A percentile compares a stretch with the other conserved stretches of the same genome.
These are phyloP conservation scores for Leucophenga varia DNA, from an alignment of 1,140 invertebrate genomes.

Conservation along the genomic window DNA sequence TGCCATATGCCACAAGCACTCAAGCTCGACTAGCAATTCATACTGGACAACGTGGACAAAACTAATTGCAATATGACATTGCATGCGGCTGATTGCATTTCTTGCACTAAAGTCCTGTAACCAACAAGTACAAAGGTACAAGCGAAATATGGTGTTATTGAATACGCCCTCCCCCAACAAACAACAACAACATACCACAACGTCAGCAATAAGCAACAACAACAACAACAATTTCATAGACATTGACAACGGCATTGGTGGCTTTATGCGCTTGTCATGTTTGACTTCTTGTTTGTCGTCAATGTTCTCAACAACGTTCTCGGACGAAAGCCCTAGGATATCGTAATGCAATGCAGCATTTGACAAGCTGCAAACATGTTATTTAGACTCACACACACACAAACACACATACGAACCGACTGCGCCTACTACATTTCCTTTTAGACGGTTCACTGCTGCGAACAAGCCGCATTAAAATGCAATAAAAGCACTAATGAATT, in stretches of 20 bases:
- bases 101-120: constrained; percentile 22
- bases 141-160: no score
- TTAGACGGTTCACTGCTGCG: constrained; percentile 42
- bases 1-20: constrained; percentile 34
- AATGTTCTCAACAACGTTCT: not conserved
- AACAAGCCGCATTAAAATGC: constrained; percentile 50
- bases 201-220: no score
- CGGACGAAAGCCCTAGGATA: constrained; percentile 1
- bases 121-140: no score
- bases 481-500: constrained; percentile 48
- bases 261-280: constrained; percentile 26
- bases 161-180: not conserved
- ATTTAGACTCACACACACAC: not conserved
- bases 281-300: constrained; percentile 13
- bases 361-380: constrained; percentile 42
- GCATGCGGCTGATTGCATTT: constrained; percentile 25
- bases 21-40: constrained; percentile 19
- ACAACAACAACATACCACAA: not conserved
- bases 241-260: no score
- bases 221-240: no score
- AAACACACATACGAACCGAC: constrained; percentile 32
- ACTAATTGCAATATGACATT: constrained; percentile 53
- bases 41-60: constrained; percentile 15
- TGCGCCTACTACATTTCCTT: no score
- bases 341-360: constrained; percentile 31